These are phyloP conservation scores for Smittia aterrima DNA, from an alignment of 2,888 invertebrate genomes.

Conservation along the genomic window DNA sequence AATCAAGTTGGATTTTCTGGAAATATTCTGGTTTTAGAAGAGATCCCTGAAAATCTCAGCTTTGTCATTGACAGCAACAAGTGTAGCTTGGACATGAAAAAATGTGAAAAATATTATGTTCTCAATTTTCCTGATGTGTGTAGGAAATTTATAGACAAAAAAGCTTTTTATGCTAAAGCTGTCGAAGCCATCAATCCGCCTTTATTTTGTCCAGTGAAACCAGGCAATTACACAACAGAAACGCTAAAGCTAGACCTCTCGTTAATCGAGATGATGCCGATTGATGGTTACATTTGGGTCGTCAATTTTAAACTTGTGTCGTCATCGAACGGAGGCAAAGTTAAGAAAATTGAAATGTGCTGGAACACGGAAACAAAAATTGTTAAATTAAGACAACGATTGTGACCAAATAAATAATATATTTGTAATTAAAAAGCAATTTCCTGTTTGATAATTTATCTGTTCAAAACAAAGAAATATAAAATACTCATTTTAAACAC, in stretches of 20 bases:
- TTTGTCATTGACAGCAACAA: not conserved
- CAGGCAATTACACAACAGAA: no score
- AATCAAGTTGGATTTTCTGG: no score
- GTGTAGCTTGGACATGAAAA: not conserved
- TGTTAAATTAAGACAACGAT: no score
- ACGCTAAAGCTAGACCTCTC: not conserved
- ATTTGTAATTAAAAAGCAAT: no score
- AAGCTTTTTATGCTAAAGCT: not conserved
- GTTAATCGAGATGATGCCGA: not conserved
- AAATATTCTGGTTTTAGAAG: no score
- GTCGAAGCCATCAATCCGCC: not conserved
- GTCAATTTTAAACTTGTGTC: not conserved
- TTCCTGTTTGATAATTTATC: no score
- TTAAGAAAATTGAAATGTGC: not conserved
- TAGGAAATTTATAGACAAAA: not conserved
- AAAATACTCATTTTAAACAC: no score
- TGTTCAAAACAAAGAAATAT: no score
- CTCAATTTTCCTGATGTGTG: not conserved
- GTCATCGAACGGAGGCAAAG: not conserved
- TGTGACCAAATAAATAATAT: no score
- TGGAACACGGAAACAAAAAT: not conserved
- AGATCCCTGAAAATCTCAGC: no score
- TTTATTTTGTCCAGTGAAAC: not conserved
- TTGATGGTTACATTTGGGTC: not conserved
- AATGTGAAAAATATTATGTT: no score